Evolutionary conservation across 2,113 vertebrate genomes (phyloP).

Genomic region (Psammodynastes pulverulentus): DNA sequence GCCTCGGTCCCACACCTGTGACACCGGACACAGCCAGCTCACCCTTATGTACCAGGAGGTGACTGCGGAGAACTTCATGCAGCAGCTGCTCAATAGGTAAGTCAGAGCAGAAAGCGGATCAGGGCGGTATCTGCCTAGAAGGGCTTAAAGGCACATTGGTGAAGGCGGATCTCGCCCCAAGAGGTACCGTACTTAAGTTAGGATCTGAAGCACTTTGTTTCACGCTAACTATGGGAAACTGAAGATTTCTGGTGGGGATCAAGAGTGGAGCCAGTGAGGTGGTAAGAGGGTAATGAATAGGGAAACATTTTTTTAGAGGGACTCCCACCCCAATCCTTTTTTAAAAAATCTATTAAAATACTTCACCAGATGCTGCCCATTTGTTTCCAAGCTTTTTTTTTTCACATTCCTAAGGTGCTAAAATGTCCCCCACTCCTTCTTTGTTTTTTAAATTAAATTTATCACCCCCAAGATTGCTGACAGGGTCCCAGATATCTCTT

Average conservation of each 20-base stretch:
- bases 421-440: not conserved
- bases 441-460: not conserved
- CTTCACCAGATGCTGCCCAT: not conserved
- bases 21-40: slow-evolving; percentile 79
- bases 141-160: not conserved
- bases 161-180: not conserved
- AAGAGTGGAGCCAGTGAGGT: not conserved
- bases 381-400: not conserved
- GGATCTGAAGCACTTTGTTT: not conserved
- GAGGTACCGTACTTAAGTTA: not conserved
- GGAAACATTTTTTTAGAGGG: not conserved
- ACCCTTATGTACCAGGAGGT: slow-evolving; percentile 85
- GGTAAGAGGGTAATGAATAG: not conserved
- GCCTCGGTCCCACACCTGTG: slow-evolving; percentile 75
- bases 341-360: too few species aligned
- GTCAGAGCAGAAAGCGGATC: not conserved
- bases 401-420: not conserved
- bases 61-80: slow-evolving; percentile 93
- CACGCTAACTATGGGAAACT: not conserved
- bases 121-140: not conserved
- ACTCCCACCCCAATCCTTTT: too few species aligned
- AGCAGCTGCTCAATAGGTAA: slow-evolving; percentile 93
- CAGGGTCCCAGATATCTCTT: not conserved
- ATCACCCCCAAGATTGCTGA: not conserved
- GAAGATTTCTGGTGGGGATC: not conserved